Percentiles rank a stretch among this genome's conserved stretches.
Conservation (phyloP, 2,113 vertebrate species). For the Chaetodon trifascialis region DNA sequence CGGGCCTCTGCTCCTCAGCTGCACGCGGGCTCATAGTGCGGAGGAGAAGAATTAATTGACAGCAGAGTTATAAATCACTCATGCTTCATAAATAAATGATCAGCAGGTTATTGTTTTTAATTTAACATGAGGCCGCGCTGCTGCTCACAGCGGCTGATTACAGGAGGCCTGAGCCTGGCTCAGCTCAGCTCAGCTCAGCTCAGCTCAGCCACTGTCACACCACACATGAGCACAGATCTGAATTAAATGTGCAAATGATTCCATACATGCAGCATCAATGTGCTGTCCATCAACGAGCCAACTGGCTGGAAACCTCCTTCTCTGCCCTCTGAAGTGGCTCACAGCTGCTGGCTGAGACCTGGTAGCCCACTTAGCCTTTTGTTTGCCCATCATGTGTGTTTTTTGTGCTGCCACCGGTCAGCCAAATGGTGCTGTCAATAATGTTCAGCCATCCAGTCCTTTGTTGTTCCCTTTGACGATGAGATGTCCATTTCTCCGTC, state of each 20-base stretch:
- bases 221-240: slow-evolving; percentile 4
- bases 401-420: slow-evolving; percentile 38
- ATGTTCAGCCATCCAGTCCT: slow-evolving; percentile 39
- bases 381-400: slow-evolving; percentile 53
- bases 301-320: background rate
- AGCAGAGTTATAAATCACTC: slow-evolving; percentile 51
- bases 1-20: background rate
- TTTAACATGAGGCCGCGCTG: slow-evolving; percentile 51
- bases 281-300: slow-evolving; percentile 28
- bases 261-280: slow-evolving; percentile 5
- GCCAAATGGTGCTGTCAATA: slow-evolving; percentile 77
- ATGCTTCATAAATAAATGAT: slow-evolving; percentile 61
- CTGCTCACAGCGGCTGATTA: too few relatives aligned
- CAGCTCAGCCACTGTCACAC: too few relatives aligned
- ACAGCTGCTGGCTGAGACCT: slow-evolving; percentile 71
- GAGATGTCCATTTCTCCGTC: slow-evolving; percentile 23
- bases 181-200: too few relatives aligned
- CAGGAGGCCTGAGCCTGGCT: background rate
- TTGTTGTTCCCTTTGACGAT: slow-evolving; percentile 54
- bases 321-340: slow-evolving; percentile 38
- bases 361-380: slow-evolving; percentile 71
- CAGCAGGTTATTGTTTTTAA: slow-evolving; percentile 64
- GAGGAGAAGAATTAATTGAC: slow-evolving; percentile 46
- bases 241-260: background rate
- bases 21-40: slow-evolving; percentile 11